A percentile compares a stretch with the other conserved stretches of the same genome.
Evolutionary conservation across 2,113 vertebrate genomes (phyloP).

Genomic region (Caloenas nicobarica): DNA sequence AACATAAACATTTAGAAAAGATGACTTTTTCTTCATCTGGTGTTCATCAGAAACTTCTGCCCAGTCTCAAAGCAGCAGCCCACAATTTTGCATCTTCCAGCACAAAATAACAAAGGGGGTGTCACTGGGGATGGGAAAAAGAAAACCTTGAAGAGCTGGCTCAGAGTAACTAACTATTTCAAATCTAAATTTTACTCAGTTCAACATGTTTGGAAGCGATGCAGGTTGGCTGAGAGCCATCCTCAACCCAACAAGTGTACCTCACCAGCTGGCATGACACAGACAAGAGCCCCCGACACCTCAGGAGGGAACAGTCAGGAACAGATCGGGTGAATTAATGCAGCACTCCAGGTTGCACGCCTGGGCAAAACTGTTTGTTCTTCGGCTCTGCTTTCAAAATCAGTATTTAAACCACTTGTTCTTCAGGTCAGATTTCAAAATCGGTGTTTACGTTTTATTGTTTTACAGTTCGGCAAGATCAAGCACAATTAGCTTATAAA

Average conservation of each 20-base stretch:
- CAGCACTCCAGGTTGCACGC: background rate
- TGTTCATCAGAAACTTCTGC: slow-evolving; percentile 36
- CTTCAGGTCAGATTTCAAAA: slow-evolving; percentile 33
- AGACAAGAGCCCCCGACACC: slow-evolving; percentile 34
- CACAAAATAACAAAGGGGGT: background rate
- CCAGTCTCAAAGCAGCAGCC: slow-evolving; percentile 8
- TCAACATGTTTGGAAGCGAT: slow-evolving; percentile 52
- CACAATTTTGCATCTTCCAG: slow-evolving; percentile 15
- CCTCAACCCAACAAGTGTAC: slow-evolving; percentile 33
- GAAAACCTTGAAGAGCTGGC: slow-evolving; percentile 40
- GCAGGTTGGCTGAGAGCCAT: slow-evolving; percentile 25
- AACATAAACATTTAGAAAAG: slow-evolving; percentile 27
- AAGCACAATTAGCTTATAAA: slow-evolving; percentile 38
- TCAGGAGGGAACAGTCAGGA: slow-evolving; percentile 11
- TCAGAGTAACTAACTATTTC: slow-evolving; percentile 43
- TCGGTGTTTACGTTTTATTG: slow-evolving; percentile 12
- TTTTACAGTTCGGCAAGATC: slow-evolving; percentile 26
- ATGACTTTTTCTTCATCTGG: slow-evolving; percentile 9
- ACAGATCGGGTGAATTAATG: slow-evolving; percentile 41
- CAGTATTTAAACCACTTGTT: background rate
- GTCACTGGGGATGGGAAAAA: background rate
- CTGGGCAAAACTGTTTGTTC: slow-evolving; percentile 23
- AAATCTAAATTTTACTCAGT: slow-evolving; percentile 50
- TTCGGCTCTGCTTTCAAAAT: background rate
- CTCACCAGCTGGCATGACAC: slow-evolving; percentile 59